phyloP scores from a whole-genome alignment of 2,797 vertebrate genomes.

The Distichodus sexfasciatus region DNA sequence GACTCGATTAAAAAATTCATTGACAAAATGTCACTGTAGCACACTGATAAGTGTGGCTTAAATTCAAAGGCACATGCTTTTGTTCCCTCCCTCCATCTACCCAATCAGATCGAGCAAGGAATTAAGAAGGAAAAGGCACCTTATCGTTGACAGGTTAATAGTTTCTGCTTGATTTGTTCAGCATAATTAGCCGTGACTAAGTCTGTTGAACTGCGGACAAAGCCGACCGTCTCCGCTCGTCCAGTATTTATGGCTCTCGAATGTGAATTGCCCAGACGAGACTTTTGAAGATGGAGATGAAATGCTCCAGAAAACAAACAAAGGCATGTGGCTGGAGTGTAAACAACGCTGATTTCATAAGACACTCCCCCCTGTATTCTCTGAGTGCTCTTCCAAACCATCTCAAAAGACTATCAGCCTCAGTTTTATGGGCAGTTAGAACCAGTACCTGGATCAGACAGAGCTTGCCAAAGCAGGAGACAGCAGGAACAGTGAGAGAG shows the following conservation, averaged over 20 bases:
- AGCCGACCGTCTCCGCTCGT: slow-evolving; percentile 1
- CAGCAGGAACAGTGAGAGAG: slow-evolving; percentile 50
- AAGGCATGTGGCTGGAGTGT: slow-evolving; percentile 24
- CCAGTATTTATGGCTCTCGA: slow-evolving; percentile 22
- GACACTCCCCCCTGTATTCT: neutral
- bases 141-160: slow-evolving; percentile 36
- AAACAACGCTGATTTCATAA: slow-evolving; percentile 12
- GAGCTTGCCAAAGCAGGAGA: neutral
- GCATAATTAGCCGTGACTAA: slow-evolving; percentile 33
- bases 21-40: too few species aligned
- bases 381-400: neutral
- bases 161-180: slow-evolving; percentile 27
- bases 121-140: neutral
- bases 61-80: neutral
- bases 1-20: neutral
- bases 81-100: neutral
- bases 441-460: neutral
- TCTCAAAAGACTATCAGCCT: slow-evolving; percentile 1
- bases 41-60: neutral
- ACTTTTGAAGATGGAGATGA: slow-evolving; percentile 29
- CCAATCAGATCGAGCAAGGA: neutral
- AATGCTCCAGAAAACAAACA: slow-evolving; percentile 37
- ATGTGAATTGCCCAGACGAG: neutral
- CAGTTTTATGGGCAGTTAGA: neutral
- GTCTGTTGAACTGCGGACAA: slow-evolving; percentile 27